Evolutionary conservation across 2,888 invertebrate species (phyloP).

Genomic region (Smittia sp.): DNA sequence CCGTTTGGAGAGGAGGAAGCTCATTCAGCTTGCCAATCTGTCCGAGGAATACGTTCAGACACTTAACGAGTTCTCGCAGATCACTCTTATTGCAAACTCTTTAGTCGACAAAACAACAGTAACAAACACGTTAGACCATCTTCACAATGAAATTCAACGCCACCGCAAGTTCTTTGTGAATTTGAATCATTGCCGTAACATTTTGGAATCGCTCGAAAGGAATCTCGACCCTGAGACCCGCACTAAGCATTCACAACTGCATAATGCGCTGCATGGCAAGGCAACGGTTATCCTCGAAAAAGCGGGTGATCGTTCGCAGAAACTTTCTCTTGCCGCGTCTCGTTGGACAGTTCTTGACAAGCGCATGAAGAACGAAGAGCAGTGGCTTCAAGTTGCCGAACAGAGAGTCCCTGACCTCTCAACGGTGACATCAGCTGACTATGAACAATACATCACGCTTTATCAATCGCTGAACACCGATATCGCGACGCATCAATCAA

Average conservation of each 20-base stretch:
- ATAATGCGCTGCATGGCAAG: constrained; percentile 72
- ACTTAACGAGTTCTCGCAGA: constrained; percentile 79
- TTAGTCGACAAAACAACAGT: constrained; percentile 74
- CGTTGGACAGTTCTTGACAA: constrained; percentile 78
- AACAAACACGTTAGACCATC: constrained; percentile 70
- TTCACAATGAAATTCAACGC: constrained; percentile 87
- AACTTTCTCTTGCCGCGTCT: constrained; percentile 81
- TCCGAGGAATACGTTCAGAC: constrained; percentile 88
- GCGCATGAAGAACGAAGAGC: constrained; percentile 76
- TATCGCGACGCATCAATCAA: constrained; percentile 75
- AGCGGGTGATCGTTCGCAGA: constrained; percentile 76
- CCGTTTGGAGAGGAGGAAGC: constrained; percentile 68
- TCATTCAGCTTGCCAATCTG: constrained; percentile 70
- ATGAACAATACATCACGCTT: constrained; percentile 78
- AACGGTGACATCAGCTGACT: constrained; percentile 77
- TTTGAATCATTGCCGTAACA: constrained; percentile 80
- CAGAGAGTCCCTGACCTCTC: constrained; percentile 79
- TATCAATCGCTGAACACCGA: constrained; percentile 78
- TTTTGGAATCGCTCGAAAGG: constrained; percentile 80
- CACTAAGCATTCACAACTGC: constrained; percentile 67
- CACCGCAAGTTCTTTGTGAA: constrained; percentile 87
- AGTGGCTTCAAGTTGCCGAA: constrained; percentile 80
- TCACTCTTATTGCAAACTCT: constrained; percentile 79
- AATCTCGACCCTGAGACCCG: constrained; percentile 79
- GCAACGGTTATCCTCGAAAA: constrained; percentile 75